Evolutionary conservation across 2,797 vertebrate species (phyloP), one percentile per base, ranked within the genome.

Genomic region (Steatocranus sp.): DNA sequence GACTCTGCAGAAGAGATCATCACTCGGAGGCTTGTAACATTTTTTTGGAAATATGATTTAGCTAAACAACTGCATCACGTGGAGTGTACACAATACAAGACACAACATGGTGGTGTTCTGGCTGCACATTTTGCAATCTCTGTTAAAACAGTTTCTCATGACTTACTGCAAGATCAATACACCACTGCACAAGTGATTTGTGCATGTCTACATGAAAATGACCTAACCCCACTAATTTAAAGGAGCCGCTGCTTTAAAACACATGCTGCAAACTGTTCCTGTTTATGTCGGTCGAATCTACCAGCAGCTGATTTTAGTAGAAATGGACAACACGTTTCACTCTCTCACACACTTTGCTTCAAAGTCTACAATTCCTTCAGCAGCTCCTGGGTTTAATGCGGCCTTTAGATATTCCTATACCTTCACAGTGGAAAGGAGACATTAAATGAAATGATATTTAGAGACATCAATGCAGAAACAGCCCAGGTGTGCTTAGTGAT

Each of bases 301-400:
- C 70, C 89, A 81, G 43, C 56, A 48, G 87, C 66, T 79, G 83
- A 83, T 79, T 83, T 78, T 43, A 80, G 83, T 11, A 79, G 79
- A 88, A 91, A 93, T 85, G 63, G 9, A 87, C 61, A 91, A 83
- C 83, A 91, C 76, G 90, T 91, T 91, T 88, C 49, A 51, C 56
- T 56, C 38, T 46, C 66, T 43, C 23, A 70, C 23, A 70, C 66
- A 46, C 4, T 70, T 70, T 81, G 10, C 53, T 73, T 73, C 23
- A 66, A 15, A 66, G 58, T 84, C 38, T 85, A 61, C 79, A 81
- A 83, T 88, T 77, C 11, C 78, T 66, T 86, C 86, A 90, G 85
- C 83, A 92, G 86, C 75, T 88, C 80, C 80, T 78, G 86, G 61
- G 89, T 93, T 86, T 83, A 79, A 83, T 75, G 83, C 75, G 49